Conservation (phyloP, 2,113 vertebrate genomes). For the mouse (Mus musculus) region GRCm39 chr13:118785501-118786000, state of each 20-base stretch:
- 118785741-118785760: neutral
- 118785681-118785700: neutral
- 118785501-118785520: neutral
- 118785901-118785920: conserved; percentile 29
- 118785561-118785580: neutral
- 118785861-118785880: neutral
- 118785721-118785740: conserved; percentile 1
- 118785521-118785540: neutral
- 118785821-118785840: neutral
- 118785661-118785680: neutral
- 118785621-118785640: neutral
- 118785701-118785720: neutral
- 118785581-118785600: neutral
- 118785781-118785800: neutral
- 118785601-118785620: neutral
- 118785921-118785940: neutral
- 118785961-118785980: conserved; percentile 5
- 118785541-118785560: neutral
- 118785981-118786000: conserved; percentile 20
- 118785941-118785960: conserved; percentile 7
- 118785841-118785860: neutral
- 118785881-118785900: neutral
- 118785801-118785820: neutral
- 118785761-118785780: neutral
- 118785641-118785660: neutral